Base-by-base conservation (phyloP, 2,113 vertebrate species). In the Periophthalmodon schlosseri region DNA sequence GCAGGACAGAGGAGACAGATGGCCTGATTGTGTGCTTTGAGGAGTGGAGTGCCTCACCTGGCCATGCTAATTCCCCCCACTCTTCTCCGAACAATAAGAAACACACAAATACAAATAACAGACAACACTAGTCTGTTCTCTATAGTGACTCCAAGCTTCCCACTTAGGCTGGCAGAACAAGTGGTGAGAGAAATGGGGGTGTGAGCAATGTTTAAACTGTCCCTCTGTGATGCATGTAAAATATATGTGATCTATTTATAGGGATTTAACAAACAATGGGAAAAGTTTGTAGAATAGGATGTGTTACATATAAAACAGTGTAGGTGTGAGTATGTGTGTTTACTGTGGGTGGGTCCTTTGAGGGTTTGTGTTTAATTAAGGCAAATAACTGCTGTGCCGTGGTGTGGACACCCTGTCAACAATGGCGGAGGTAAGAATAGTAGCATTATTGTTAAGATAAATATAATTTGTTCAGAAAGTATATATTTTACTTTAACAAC, bases 1-100 rank as follows among this genome's bases (percentile, higher is more conserved):
- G 76, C 69, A 78, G 65, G 83, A 66, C 78, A 80, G 49, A 76
- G 76, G 68, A 71, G 65, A 69, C 85, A 90, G 87, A 89, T 85
- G 86, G 78, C 8, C 24, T 79, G 78, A 87, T 82, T 85, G 72
- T 89, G 72, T 74, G 60, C 60, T 39, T 65, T 65, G 34, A 84
- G 16, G 23, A 75, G 58, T 34, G 0, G n/a, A 74, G 70, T 61
- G 68, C 78, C 73, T 84, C 81, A 86, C 81, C 84, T 87, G 74
- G 68, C 70, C 68, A 61, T 70, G 47, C 65, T 72, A 76, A 73
- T 76, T 36, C 75, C 58, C 69, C 58, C 28, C 13, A 52, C 67
- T 64, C 76, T 83, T 60, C 83, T 87, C 73, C 79, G 39, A 5
- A 81, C 39, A 82, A 73, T 49, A 72, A 79, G 60, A 33, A 58